Evolutionary conservation across 1,140 invertebrate species (phyloP).

Genomic region (Tribolium madens): DNA sequence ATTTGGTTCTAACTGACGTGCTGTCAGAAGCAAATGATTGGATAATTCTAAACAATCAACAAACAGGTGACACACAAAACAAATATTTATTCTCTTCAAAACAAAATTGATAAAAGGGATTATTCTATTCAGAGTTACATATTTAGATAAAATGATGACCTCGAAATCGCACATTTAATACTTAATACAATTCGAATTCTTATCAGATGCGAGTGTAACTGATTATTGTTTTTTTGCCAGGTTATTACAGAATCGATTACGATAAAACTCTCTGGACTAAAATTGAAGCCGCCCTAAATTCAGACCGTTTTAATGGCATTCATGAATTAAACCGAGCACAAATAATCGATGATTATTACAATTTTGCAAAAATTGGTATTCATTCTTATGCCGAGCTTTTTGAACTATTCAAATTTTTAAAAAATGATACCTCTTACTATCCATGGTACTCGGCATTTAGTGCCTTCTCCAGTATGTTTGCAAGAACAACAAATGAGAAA

Average conservation of each 20-base stretch:
- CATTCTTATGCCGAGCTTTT: conserved; percentile 68
- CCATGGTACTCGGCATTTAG: conserved; percentile 75
- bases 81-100: not conserved
- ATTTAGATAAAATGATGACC: not conserved
- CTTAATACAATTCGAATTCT: too few relatives aligned
- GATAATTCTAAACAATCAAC: conserved; percentile 78
- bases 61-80: conserved; percentile 69
- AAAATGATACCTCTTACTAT: conserved; percentile 73
- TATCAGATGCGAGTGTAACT: too few relatives aligned
- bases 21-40: conserved; percentile 68
- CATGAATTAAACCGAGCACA: conserved; percentile 67
- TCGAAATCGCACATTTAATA: not conserved
- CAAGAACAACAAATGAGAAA: conserved; percentile 57
- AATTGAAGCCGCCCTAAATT: conserved; percentile 39
- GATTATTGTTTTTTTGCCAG: not conserved
- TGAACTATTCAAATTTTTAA: conserved; percentile 72
- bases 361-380: conserved; percentile 65
- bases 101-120: not conserved
- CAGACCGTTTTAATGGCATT: conserved; percentile 14
- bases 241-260: conserved; percentile 52
- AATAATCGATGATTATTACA: conserved; percentile 70
- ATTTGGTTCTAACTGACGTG: conserved; percentile 49
- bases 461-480: conserved; percentile 68
- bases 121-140: too few relatives aligned
- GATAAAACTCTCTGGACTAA: conserved; percentile 45